phyloP scores from a whole-genome alignment of 2,797 vertebrate species.

The Parauchenoglanis punctatus region DNA sequence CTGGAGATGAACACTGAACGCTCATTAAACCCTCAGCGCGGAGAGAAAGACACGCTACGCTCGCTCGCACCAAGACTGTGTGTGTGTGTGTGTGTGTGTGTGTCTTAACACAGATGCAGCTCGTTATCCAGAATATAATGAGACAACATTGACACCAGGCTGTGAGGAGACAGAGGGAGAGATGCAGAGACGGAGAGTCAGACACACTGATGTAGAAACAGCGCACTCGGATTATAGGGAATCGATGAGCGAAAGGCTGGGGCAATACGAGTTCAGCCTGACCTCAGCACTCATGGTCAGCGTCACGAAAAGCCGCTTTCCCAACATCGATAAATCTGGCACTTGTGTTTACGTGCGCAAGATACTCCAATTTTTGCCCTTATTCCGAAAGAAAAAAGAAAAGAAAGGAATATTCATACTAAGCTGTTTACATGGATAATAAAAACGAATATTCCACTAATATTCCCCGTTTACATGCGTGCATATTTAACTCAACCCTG shows the following conservation, averaged over 20 bases:
- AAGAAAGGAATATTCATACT: neutral
- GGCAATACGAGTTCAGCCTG: constrained; percentile 30
- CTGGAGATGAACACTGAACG: constrained; percentile 14
- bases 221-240: constrained; percentile 17
- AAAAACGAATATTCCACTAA: too few relatives aligned
- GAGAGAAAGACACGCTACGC: neutral
- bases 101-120: neutral
- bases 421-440: too few relatives aligned
- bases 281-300: neutral
- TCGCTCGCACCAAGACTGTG: neutral
- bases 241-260: constrained; percentile 27
- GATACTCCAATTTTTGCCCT: too few relatives aligned
- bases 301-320: neutral
- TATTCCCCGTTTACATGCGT: too few relatives aligned
- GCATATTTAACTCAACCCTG: too few relatives aligned
- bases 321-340: neutral
- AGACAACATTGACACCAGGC: neutral
- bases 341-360: neutral
- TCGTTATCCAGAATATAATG: constrained; percentile 10
- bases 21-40: neutral
- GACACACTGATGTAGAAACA: neutral
- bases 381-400: too few relatives aligned
- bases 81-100: constrained; percentile 4
- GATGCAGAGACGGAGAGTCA: neutral
- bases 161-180: neutral